phyloP scores from a whole-genome alignment of 2,113 vertebrate genomes.

The Aptenodytes forsteri region DNA sequence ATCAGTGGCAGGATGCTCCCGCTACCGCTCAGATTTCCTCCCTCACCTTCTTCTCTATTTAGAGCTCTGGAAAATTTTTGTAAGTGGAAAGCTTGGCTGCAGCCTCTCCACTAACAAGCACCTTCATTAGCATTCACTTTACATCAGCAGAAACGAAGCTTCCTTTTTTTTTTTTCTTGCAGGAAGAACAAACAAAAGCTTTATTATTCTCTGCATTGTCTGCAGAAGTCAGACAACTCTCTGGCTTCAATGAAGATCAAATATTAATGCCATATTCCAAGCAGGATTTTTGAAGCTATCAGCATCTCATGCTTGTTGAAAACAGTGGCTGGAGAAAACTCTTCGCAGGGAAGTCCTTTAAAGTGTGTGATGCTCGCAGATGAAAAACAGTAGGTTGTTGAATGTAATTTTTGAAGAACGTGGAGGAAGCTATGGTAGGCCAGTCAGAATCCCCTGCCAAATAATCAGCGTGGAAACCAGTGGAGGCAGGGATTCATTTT shows the following conservation, averaged over 20 bases:
- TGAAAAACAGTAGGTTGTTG: background rate
- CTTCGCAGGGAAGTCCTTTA: background rate
- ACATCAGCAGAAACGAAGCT: background rate
- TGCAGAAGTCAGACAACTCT: background rate
- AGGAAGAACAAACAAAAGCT: background rate
- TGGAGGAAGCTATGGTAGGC: rapidly evolving
- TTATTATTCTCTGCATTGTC: background rate
- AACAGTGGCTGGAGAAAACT: background rate
- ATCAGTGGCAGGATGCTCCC: background rate
- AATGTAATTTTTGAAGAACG: background rate
- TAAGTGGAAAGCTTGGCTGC: background rate
- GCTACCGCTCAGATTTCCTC: background rate
- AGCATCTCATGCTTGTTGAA: background rate
- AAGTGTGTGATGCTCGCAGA: background rate
- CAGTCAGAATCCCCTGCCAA: background rate
- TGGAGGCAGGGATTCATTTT: background rate
- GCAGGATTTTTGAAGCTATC: background rate
- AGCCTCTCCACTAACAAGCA: background rate
- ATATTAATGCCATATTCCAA: background rate
- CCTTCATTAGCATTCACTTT: background rate
- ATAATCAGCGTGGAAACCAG: background rate
- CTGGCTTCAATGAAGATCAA: background rate
- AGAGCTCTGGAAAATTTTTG: background rate
- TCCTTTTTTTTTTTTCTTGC: background rate
- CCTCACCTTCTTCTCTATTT: background rate